Conservation (phyloP, 92 coral and sea anemone species). For the Umimayanthus kanabou region DNA sequence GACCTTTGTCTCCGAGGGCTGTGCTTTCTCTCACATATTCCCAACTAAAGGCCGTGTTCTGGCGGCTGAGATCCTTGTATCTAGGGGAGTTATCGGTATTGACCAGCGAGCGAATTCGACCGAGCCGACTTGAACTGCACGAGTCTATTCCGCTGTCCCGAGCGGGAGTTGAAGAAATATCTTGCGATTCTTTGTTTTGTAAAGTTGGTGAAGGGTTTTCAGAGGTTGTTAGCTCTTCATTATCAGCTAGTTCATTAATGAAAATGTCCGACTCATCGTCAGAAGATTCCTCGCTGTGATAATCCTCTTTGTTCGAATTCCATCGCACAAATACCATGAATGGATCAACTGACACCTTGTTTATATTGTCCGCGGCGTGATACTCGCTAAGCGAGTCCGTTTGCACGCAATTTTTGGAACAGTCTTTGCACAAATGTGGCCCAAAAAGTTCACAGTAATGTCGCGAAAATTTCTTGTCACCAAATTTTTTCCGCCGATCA, state of each 20-base stretch:
- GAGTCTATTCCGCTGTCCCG: slow-evolving; percentile 64
- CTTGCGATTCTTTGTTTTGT: slow-evolving; percentile 35
- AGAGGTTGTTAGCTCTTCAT: slow-evolving; percentile 30
- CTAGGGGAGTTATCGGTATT: slow-evolving; percentile 14
- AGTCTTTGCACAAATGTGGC: slow-evolving; percentile 76
- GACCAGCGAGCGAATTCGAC: slow-evolving; percentile 62
- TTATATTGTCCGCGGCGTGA: slow-evolving; percentile 31
- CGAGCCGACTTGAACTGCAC: slow-evolving; percentile 65
- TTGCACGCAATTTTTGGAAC: slow-evolving; percentile 55
- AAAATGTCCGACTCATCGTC: slow-evolving; percentile 47
- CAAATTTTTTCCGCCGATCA: slow-evolving; percentile 47
- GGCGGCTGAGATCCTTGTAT: not conserved
- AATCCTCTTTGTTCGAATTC: slow-evolving; percentile 44
- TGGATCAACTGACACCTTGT: slow-evolving; percentile 54
- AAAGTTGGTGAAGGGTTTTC: slow-evolving; percentile 20
- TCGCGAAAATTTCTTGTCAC: slow-evolving; percentile 48
- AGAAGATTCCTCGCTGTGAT: slow-evolving; percentile 42
- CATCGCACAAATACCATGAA: slow-evolving; percentile 60
- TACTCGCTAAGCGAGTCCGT: slow-evolving; percentile 46
- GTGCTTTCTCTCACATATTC: not conserved
- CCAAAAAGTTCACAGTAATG: slow-evolving; percentile 85
- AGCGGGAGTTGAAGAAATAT: slow-evolving; percentile 40
- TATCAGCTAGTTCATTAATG: slow-evolving; percentile 52
- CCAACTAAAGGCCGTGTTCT: not conserved
- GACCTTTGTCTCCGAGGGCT: not conserved